Evolutionary conservation across 2,113 vertebrate genomes (phyloP).

Genomic region (cattle (Bos taurus)): DNA sequence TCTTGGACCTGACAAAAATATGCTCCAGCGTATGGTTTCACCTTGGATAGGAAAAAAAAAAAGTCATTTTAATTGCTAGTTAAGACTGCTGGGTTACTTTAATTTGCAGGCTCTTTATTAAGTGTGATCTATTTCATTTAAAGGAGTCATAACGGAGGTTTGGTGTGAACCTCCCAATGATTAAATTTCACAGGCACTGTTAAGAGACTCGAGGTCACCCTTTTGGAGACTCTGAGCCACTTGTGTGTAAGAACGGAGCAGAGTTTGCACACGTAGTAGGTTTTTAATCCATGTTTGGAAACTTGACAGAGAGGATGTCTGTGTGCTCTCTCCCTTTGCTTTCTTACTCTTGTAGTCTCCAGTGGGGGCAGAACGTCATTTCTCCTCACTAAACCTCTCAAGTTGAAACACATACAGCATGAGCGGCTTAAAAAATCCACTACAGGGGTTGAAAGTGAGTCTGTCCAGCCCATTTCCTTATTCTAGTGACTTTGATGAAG

Average conservation of each 20-base stretch:
- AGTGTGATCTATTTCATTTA: slow-evolving; percentile 73
- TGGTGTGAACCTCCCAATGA: slow-evolving; percentile 51
- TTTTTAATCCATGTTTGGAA: neutral
- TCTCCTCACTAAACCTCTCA: slow-evolving; percentile 28
- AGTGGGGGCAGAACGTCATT: neutral
- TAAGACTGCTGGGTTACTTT: slow-evolving; percentile 65
- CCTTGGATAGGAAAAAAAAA: slow-evolving; percentile 28
- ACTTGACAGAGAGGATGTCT: neutral
- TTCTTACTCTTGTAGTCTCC: neutral
- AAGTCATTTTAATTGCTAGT: slow-evolving; percentile 70
- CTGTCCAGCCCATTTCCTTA: neutral
- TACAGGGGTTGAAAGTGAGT: neutral
- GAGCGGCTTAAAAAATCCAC: slow-evolving; percentile 2
- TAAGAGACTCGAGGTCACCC: slow-evolving; percentile 13
- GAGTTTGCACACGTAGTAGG: neutral
- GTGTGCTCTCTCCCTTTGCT: neutral
- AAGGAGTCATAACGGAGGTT: slow-evolving; percentile 56
- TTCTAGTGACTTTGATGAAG: neutral
- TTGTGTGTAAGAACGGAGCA: neutral
- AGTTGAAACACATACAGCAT: neutral
- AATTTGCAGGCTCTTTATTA: slow-evolving; percentile 71
- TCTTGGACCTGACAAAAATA: slow-evolving; percentile 60
- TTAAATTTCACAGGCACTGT: slow-evolving; percentile 47
- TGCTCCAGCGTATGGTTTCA: slow-evolving; percentile 55
- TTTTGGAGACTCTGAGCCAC: neutral